Evolutionary conservation across 2,888 invertebrate genomes (phyloP).

Genomic region (Cenopis cana): DNA sequence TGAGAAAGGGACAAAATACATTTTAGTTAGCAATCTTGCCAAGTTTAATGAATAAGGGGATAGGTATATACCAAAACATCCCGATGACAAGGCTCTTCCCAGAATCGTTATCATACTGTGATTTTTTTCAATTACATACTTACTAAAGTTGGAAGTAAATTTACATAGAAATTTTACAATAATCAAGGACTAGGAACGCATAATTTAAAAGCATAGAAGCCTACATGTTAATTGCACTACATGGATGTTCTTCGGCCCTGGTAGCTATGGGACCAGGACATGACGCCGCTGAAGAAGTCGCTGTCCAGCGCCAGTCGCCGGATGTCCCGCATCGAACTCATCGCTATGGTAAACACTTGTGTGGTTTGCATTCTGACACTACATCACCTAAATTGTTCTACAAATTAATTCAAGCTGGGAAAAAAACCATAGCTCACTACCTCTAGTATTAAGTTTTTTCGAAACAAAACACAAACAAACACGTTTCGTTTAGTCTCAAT

Average conservation of each 20-base stretch:
- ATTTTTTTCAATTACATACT: background rate
- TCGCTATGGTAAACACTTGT: slow-evolving; percentile 89
- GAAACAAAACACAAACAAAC: too few species aligned
- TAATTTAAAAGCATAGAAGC: slow-evolving; percentile 44
- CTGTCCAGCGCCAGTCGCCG: slow-evolving; percentile 90
- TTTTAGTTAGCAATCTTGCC: too few species aligned
- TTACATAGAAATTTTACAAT: background rate
- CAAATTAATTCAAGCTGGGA: background rate
- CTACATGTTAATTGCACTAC: slow-evolving; percentile 50
- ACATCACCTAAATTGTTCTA: background rate
- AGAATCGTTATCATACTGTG: background rate
- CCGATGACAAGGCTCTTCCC: background rate
- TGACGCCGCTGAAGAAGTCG: slow-evolving; percentile 93
- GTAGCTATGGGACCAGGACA: slow-evolving; percentile 95
- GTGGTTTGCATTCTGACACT: slow-evolving; percentile 37
- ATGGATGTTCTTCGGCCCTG: slow-evolving; percentile 63
- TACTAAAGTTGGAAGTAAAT: too few species aligned
- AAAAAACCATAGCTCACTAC: too few species aligned
- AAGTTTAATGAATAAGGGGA: too few species aligned
- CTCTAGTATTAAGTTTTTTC: too few species aligned
- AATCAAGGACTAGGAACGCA: slow-evolving; percentile 51
- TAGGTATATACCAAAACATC: too few species aligned
- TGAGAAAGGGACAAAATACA: too few species aligned
- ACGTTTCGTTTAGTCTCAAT: too few species aligned
- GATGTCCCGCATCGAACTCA: slow-evolving; percentile 93